Conservation (phyloP, 1,140 invertebrate species). For the Asbolus verrucosus region DNA sequence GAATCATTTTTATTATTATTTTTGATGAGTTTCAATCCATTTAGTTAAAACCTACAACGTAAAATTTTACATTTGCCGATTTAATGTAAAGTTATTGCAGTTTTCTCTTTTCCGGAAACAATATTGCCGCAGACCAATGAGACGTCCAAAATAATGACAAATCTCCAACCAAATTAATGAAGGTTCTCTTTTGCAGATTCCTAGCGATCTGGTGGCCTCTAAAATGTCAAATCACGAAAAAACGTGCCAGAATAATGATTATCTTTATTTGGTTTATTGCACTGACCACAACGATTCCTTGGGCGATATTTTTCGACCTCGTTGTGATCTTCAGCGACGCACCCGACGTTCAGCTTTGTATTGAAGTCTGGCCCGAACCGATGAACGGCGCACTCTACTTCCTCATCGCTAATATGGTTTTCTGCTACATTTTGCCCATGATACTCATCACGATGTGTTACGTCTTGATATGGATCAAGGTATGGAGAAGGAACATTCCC, state of each 20-base stretch:
- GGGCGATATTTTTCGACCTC: slow-evolving; percentile 90
- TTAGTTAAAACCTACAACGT: no score
- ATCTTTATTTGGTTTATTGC: slow-evolving; percentile 92
- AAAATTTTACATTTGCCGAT: no score
- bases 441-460: slow-evolving; percentile 93
- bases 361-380: slow-evolving; percentile 87
- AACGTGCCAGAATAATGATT: slow-evolving; percentile 86
- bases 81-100: no score
- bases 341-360: slow-evolving; percentile 78
- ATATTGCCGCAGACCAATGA: no score
- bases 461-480: slow-evolving; percentile 92
- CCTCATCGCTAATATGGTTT: slow-evolving; percentile 87
- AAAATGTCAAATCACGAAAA: slow-evolving; percentile 90
- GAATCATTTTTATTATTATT: no score
- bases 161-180: no score
- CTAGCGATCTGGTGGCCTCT: slow-evolving; percentile 95
- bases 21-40: no score
- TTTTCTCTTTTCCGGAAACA: no score
- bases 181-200: slow-evolving; percentile 80
- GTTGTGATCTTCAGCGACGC: slow-evolving; percentile 79
- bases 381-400: slow-evolving; percentile 87
- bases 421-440: slow-evolving; percentile 94
- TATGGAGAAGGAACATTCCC: slow-evolving; percentile 87
- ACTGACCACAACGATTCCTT: slow-evolving; percentile 85
- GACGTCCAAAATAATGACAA: no score